A percentile compares a stretch with the other conserved stretches of the same genome.
Evolutionary conservation across 1,140 invertebrate genomes (phyloP).

Genomic region (Heliconius eleuchia): DNA sequence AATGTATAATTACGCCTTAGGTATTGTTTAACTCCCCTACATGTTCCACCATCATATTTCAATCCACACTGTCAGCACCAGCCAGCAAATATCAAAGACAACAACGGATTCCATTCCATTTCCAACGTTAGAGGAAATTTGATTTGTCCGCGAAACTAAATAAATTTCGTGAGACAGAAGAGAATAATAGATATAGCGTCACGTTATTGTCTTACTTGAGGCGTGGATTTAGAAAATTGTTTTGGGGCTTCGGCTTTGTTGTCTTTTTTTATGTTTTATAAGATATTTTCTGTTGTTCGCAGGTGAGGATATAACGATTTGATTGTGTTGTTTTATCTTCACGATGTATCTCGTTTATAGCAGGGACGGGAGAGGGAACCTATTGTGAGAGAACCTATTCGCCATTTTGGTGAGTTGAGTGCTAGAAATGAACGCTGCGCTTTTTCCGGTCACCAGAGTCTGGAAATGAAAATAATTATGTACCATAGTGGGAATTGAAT

Average conservation of each 20-base stretch:
- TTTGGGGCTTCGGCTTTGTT: constrained; percentile 1
- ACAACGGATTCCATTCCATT: constrained; percentile 17
- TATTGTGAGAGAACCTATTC: too few species aligned
- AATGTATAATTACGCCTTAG: too few species aligned
- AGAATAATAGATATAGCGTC: not conserved
- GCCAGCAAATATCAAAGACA: constrained; percentile 28
- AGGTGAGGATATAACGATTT: not conserved
- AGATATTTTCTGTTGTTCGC: not conserved
- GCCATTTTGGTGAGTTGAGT: too few species aligned
- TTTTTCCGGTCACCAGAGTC: too few species aligned
- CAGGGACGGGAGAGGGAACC: too few species aligned
- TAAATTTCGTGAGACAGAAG: constrained; percentile 23
- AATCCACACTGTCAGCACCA: constrained; percentile 19
- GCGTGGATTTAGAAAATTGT: constrained; percentile 3
- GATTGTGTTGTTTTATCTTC: too few species aligned
- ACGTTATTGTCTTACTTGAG: constrained; percentile 9
- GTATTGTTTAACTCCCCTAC: not conserved
- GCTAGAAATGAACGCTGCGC: too few species aligned
- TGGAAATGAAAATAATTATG: too few species aligned
- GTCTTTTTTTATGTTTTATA: not conserved
- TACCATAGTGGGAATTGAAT: too few species aligned
- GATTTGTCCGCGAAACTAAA: constrained; percentile 31
- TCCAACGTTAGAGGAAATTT: constrained; percentile 26
- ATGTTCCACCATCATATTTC: constrained; percentile 22
- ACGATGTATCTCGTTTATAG: not conserved